A percentile compares a stretch with the other conserved stretches of the same genome.
These are phyloP conservation scores for Scaptomyza polygonia DNA, from an alignment of 2,888 invertebrate genomes.

Conservation along the genomic window DNA sequence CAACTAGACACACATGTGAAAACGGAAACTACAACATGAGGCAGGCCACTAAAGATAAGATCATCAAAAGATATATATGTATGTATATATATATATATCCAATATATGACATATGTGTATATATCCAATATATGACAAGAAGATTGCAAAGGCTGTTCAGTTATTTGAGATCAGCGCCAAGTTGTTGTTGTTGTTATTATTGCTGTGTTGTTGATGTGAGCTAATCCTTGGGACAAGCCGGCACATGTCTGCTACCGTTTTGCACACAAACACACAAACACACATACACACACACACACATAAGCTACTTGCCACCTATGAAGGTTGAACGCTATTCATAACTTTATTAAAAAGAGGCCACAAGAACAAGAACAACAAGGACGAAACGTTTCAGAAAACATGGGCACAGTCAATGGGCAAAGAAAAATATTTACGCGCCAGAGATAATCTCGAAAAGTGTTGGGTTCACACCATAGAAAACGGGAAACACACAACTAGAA, in stretches of 20 bases:
- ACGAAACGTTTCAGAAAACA: conserved; percentile 50
- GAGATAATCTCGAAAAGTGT: conserved; percentile 80
- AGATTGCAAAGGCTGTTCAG: conserved; percentile 36
- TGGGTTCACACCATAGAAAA: conserved; percentile 72
- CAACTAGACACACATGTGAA: neutral
- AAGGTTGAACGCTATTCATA: conserved; percentile 57
- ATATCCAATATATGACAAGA: conserved; percentile 31
- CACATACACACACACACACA: neutral
- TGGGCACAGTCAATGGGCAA: conserved; percentile 79
- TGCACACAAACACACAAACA: neutral
- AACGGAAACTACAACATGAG: conserved; percentile 60
- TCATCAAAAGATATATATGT: conserved; percentile 47
- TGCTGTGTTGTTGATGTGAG: conserved; percentile 19
- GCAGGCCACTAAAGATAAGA: conserved; percentile 66
- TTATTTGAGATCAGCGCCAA: conserved; percentile 49
- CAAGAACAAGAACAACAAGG: conserved; percentile 41
- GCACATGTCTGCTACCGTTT: conserved; percentile 41
- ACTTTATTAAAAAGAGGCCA: conserved; percentile 65
- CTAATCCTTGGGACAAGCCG: conserved; percentile 55
- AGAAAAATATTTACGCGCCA: conserved; percentile 82
- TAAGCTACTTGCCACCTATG: neutral
- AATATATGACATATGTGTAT: conserved; percentile 29
- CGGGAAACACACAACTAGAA: conserved; percentile 63
- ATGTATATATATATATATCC: conserved; percentile 7
- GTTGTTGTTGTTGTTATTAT: conserved; percentile 35